A percentile compares a stretch with the other conserved stretches of the same genome.
These are phyloP conservation scores for Poliocrania exsul DNA, from an alignment of 2,797 vertebrate species.

Conservation along the genomic window DNA sequence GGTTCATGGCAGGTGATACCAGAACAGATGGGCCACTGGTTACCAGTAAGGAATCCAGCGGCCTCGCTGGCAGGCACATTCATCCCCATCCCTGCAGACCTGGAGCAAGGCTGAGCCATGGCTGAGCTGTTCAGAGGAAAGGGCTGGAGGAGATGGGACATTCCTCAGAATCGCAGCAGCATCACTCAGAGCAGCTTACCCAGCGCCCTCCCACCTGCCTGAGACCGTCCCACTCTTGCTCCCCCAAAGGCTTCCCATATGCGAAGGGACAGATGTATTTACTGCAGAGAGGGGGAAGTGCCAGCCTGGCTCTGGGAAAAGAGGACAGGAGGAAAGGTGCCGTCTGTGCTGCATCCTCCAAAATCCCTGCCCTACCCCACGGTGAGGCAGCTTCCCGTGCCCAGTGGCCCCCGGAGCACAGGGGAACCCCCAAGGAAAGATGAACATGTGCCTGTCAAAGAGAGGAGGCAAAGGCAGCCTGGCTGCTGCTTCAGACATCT, in stretches of 20 bases:
- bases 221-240: rapidly evolving
- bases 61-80: rapidly evolving
- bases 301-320: background rate
- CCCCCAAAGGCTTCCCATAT: background rate
- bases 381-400: rapidly evolving
- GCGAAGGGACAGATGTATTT: rapidly evolving
- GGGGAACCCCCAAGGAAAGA: background rate
- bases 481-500: background rate
- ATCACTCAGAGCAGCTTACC: rapidly evolving
- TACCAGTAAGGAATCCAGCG: background rate
- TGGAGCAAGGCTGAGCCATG: rapidly evolving
- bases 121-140: rapidly evolving
- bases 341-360: background rate
- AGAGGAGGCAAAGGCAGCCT: background rate
- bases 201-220: background rate
- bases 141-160: background rate
- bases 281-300: background rate
- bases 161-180: rapidly evolving
- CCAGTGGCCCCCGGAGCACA: rapidly evolving
- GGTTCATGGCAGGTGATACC: rapidly evolving
- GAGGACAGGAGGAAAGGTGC: background rate
- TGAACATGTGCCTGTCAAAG: rapidly evolving
- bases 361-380: background rate
- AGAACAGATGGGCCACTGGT: rapidly evolving
- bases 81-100: background rate